Percentiles rank a stretch among this genome's conserved stretches.
Evolutionary conservation across 64 coral and sea anemone species (phyloP).

Genomic region (Stichodactyla helianthus): DNA sequence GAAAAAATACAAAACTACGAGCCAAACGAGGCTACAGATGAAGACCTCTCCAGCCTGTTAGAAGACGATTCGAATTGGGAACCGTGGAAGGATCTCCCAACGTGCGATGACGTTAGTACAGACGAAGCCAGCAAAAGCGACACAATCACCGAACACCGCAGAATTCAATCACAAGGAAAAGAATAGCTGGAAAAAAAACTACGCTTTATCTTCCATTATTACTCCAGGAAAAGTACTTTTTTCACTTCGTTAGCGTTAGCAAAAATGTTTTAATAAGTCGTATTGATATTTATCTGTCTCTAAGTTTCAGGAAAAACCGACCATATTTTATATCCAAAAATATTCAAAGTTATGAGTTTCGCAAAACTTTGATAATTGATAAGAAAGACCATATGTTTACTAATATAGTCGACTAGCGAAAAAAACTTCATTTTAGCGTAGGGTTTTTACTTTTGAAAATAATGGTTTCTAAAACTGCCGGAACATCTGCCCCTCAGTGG

Average conservation of each 20-base stretch:
- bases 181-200: too few relatives aligned
- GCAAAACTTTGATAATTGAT: not conserved
- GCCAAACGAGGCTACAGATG: not conserved
- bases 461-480: not conserved
- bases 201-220: too few relatives aligned
- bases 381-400: not conserved
- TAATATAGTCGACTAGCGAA: not conserved
- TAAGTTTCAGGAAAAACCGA: too few relatives aligned
- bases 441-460: not conserved
- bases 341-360: too few relatives aligned
- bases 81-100: slow-evolving; percentile 13
- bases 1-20: not conserved
- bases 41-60: not conserved
- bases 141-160: too few relatives aligned
- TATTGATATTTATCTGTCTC: too few relatives aligned
- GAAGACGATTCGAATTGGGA: slow-evolving; percentile 4
- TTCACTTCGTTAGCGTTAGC: too few relatives aligned
- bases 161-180: too few relatives aligned
- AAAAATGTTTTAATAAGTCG: too few relatives aligned
- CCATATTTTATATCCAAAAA: too few relatives aligned
- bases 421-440: not conserved
- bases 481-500: too few relatives aligned
- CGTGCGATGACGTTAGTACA: not conserved
- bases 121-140: not conserved
- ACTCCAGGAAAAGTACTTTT: too few relatives aligned